phyloP scores from a whole-genome alignment of 35 echinoderm and acorn worm genomes.

The Heliocidaris erythrogramma region DNA sequence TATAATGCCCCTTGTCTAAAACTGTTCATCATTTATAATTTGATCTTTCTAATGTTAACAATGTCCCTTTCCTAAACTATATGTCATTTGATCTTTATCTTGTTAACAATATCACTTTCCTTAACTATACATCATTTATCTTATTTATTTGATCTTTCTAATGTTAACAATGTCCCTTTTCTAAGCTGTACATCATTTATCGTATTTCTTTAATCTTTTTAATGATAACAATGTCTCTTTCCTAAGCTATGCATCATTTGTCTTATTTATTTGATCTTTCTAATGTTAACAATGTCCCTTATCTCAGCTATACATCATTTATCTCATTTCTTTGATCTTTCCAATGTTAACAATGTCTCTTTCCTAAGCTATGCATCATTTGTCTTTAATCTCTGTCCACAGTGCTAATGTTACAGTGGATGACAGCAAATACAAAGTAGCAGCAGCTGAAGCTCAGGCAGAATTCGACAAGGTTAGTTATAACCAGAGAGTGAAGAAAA shows the following conservation, averaged over 20 bases:
- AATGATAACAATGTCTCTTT: neutral
- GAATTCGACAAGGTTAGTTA: neutral
- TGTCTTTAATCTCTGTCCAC: neutral
- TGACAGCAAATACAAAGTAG: neutral
- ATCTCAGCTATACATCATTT: too few species aligned
- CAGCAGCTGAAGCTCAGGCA: neutral
- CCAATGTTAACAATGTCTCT: neutral
- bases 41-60: neutral
- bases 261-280: neutral
- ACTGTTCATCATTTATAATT: too few species aligned
- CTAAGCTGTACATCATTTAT: neutral
- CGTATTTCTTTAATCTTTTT: neutral
- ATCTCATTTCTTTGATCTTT: neutral
- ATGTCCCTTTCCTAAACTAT: neutral
- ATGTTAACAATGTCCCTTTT: neutral
- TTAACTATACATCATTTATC: neutral
- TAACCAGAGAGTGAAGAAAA: neutral
- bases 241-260: neutral
- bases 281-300: neutral
- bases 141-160: neutral
- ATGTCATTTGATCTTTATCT: neutral
- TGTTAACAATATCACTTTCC: neutral
- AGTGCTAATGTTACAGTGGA: slow-evolving; percentile 21
- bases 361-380: neutral
- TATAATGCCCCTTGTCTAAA: neutral